Percentiles rank a stretch among this genome's conserved stretches.
Conservation (phyloP, 2,797 vertebrate genomes). For the Tarsius wallacei region DNA sequence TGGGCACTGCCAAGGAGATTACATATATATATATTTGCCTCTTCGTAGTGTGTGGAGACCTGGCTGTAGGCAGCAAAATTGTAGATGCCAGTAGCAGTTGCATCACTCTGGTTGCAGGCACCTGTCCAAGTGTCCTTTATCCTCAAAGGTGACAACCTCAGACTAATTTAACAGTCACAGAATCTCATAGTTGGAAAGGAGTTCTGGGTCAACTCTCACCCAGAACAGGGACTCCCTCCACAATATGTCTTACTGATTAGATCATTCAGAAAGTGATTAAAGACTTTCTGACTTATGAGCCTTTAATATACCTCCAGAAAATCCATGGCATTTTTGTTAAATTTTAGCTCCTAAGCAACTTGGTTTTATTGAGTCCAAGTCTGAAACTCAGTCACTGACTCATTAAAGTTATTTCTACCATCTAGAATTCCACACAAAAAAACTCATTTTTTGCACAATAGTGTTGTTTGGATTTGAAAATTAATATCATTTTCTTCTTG, state of each 20-base stretch:
- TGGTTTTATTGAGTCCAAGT: background rate
- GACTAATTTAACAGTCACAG: background rate
- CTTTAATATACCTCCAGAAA: background rate
- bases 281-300: background rate
- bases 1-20: background rate
- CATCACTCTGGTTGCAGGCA: background rate
- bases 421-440: background rate
- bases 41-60: background rate
- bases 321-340: background rate
- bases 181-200: background rate
- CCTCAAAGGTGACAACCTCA: background rate
- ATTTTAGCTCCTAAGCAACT: background rate
- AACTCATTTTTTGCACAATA: background rate
- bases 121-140: background rate
- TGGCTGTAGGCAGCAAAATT: background rate
- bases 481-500: background rate
- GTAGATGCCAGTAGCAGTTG: background rate
- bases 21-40: background rate
- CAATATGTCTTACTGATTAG: background rate
- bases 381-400: constrained; percentile 16
- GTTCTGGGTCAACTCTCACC: background rate
- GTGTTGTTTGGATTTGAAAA: constrained; percentile 2
- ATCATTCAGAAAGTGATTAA: background rate
- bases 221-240: background rate
- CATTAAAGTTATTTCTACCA: background rate